These are phyloP conservation scores for Ochlodes sylvanus DNA, from an alignment of 2,888 invertebrate species.

Conservation along the genomic window DNA sequence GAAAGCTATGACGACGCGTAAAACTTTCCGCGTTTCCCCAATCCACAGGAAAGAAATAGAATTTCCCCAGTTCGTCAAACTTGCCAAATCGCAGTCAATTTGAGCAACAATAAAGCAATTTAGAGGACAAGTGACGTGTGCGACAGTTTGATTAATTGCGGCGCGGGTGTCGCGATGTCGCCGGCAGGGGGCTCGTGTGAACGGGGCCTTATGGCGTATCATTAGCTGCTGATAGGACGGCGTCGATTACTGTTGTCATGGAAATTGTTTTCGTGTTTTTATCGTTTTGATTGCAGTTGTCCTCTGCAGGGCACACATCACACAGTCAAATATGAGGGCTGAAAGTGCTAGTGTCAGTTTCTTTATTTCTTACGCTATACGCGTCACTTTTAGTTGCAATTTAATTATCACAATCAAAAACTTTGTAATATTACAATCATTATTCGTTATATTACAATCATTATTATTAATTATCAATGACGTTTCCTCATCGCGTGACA, in stretches of 20 bases:
- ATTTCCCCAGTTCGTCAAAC: constrained; percentile 23
- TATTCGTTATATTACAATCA: too few relatives aligned
- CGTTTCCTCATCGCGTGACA: constrained; percentile 40
- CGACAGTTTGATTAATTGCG: constrained; percentile 54
- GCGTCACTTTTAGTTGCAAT: too few relatives aligned
- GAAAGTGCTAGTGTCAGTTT: too few relatives aligned
- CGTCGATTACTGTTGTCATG: constrained; percentile 1
- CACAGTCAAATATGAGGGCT: too few relatives aligned
- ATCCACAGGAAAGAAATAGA: constrained; percentile 32
- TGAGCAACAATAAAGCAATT: constrained; percentile 52
- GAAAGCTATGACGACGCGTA: constrained; percentile 28
- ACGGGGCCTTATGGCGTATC: constrained; percentile 52
- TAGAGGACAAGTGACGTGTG: constrained; percentile 49
- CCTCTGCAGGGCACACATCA: too few relatives aligned
- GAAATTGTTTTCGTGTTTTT: background rate
- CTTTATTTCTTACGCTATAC: too few relatives aligned
- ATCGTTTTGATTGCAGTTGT: too few relatives aligned
- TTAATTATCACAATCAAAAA: too few relatives aligned
- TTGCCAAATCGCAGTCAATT: constrained; percentile 43
- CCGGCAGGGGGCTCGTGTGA: constrained; percentile 52
- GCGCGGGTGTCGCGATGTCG: constrained; percentile 55
- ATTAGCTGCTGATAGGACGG: constrained; percentile 26
- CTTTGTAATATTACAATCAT: too few relatives aligned
- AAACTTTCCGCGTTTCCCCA: constrained; percentile 30
- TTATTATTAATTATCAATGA: background rate